phyloP scores from a whole-genome alignment of 2,113 vertebrate species.

The Piaya cayana region DNA sequence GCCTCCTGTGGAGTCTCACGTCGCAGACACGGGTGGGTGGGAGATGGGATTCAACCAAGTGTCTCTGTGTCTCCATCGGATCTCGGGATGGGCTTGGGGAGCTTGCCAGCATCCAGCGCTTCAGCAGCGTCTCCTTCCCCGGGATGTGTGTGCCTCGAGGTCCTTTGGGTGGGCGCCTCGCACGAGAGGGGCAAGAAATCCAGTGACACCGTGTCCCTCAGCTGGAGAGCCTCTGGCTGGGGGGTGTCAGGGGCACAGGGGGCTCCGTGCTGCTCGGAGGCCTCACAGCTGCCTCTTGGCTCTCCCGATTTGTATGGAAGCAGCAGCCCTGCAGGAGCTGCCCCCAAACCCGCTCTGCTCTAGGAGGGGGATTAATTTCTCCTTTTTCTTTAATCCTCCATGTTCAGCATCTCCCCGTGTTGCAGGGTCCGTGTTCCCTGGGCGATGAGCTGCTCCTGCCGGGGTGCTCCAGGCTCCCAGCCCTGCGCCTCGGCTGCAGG shows the following conservation, averaged over 20 bases:
- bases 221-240: background rate
- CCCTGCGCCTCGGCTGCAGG: too few relatives aligned
- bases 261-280: too few relatives aligned
- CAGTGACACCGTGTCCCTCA: background rate
- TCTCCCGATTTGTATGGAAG: too few relatives aligned
- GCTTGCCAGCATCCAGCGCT: background rate
- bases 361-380: too few relatives aligned
- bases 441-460: too few relatives aligned
- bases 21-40: background rate
- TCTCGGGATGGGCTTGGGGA: background rate
- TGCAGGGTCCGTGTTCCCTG: too few relatives aligned
- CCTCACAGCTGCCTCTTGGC: too few relatives aligned
- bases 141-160: background rate
- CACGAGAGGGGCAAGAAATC: rapidly evolving
- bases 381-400: too few relatives aligned
- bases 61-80: rapidly evolving
- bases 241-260: background rate
- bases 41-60: background rate
- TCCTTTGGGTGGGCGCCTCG: background rate
- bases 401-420: too few relatives aligned
- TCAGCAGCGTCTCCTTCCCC: background rate
- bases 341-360: too few relatives aligned
- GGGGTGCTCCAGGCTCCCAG: too few relatives aligned
- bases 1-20: rapidly evolving
- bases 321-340: too few relatives aligned